Percentiles rank a stretch among this genome's conserved stretches.
Conservation (phyloP, 1,140 invertebrate genomes). For the Drosophila leontia region DNA sequence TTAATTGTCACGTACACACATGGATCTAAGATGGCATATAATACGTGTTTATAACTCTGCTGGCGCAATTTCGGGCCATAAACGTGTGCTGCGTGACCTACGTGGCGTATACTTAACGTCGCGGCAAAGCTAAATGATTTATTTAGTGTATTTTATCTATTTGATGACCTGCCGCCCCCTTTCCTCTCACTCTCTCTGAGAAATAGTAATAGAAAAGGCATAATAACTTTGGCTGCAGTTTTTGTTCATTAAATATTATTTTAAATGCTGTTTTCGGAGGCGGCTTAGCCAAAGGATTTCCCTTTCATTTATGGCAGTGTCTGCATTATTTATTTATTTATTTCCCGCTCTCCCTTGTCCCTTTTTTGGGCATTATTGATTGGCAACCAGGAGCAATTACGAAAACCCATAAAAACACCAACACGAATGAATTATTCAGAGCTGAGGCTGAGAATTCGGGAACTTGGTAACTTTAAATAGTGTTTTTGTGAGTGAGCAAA, state of each 20-base stretch:
- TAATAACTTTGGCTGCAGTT: neutral
- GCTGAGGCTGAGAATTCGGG: no score
- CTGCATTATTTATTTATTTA: neutral
- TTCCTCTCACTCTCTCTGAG: neutral
- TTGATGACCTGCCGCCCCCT: constrained; percentile 25
- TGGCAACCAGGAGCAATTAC: constrained; percentile 4
- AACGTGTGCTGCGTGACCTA: constrained; percentile 50
- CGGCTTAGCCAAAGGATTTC: neutral
- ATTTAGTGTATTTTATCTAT: constrained; percentile 74
- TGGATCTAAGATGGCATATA: constrained; percentile 34
- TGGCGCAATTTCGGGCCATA: constrained; percentile 56
- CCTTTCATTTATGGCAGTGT: neutral
- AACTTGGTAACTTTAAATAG: neutral
- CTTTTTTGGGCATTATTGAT: neutral
- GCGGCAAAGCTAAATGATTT: constrained; percentile 65
- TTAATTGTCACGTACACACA: constrained; percentile 79
- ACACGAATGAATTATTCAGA: neutral
- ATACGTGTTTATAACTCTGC: constrained; percentile 77
- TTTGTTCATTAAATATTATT: constrained; percentile 2
- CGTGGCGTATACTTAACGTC: constrained; percentile 58
- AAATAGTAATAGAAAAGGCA: neutral
- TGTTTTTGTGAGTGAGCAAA: neutral
- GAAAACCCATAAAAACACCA: neutral
- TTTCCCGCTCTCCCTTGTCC: neutral
- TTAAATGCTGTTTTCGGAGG: neutral